Evolutionary conservation across 2,113 vertebrate species (phyloP).

Genomic region (Calidris pugnax): DNA sequence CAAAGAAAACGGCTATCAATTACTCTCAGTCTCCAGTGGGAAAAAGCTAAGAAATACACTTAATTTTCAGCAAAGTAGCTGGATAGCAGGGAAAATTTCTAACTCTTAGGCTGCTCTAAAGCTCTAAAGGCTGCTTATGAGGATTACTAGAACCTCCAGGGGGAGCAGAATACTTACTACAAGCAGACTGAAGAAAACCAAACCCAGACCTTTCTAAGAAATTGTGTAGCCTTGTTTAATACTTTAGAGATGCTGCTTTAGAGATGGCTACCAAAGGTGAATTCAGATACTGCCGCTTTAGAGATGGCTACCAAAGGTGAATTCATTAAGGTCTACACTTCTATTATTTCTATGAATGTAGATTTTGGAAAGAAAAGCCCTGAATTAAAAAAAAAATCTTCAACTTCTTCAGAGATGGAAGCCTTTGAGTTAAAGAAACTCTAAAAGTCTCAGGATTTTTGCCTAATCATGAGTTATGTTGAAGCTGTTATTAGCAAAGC

Average conservation of each 20-base stretch:
- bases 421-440: background rate
- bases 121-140: background rate
- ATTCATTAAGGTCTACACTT: background rate
- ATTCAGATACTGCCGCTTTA: background rate
- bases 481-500: background rate
- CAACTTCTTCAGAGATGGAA: background rate
- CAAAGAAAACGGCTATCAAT: background rate
- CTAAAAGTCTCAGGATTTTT: background rate
- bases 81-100: background rate
- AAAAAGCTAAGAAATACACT: background rate
- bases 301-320: background rate
- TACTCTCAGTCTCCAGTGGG: background rate
- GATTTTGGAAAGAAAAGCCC: background rate
- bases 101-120: background rate
- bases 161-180: background rate
- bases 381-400: background rate
- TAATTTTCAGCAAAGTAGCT: background rate
- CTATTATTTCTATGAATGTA: background rate
- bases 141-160: background rate
- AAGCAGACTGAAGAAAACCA: background rate
- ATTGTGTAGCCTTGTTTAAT: background rate
- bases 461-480: fast-evolving
- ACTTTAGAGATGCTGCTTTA: background rate
- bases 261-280: background rate
- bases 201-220: background rate